Evolutionary conservation across 2,888 invertebrate genomes (phyloP).

Genomic region (Acholoe squamosa): DNA sequence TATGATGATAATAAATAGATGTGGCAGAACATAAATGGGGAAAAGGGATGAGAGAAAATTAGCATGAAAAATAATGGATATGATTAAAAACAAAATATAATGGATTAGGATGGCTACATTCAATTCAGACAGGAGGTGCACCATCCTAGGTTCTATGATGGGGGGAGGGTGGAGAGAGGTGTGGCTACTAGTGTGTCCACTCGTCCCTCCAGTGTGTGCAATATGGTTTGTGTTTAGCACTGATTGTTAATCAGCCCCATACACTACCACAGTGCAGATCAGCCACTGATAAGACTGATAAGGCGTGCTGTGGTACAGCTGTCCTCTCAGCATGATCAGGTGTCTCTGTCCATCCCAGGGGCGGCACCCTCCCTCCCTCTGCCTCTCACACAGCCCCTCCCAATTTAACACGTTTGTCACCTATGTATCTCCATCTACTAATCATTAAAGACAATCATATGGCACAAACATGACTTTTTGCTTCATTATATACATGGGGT

Average conservation of each 20-base stretch:
- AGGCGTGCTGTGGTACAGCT: slow-evolving; percentile 23
- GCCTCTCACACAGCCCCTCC: background rate
- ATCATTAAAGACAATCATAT: background rate
- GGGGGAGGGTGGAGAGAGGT: background rate
- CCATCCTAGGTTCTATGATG: background rate
- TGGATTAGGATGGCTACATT: too few species aligned
- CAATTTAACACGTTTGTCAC: background rate
- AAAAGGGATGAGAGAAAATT: too few species aligned
- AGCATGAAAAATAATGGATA: too few species aligned
- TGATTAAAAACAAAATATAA: too few species aligned
- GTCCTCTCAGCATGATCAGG: background rate
- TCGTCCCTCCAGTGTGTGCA: background rate
- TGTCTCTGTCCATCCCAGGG: background rate
- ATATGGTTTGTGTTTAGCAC: slow-evolving; percentile 10
- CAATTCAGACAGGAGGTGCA: too few species aligned
- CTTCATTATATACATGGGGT: too few species aligned
- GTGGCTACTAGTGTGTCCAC: too few species aligned
- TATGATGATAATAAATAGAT: too few species aligned
- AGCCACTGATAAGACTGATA: background rate
- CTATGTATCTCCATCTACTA: background rate
- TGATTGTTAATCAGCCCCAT: slow-evolving; percentile 28
- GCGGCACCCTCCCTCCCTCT: background rate
- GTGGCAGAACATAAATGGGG: too few species aligned
- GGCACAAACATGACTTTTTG: too few species aligned
- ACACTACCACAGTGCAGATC: background rate